Evolutionary conservation across 2,888 invertebrate species (phyloP).

Genomic region (Xestia rhomboidea): DNA sequence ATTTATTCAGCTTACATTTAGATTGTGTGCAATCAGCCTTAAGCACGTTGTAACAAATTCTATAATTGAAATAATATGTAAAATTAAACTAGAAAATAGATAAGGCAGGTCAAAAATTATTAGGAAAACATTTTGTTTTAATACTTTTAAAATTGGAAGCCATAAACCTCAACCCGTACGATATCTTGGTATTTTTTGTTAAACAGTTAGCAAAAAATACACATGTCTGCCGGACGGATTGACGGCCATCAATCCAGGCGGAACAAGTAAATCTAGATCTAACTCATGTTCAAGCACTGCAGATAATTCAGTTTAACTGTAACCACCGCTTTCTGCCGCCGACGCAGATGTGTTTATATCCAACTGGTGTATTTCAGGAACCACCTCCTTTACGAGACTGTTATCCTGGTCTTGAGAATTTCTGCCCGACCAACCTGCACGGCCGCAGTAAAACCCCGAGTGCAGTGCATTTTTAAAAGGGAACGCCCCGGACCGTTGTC

Average conservation of each 20-base stretch:
- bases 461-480: conserved; percentile 90
- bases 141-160: not conserved
- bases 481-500: conserved; percentile 84
- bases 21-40: conserved; percentile 28
- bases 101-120: not conserved
- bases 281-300: conserved; percentile 53
- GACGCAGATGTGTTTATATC: conserved; percentile 77
- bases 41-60: conserved; percentile 10
- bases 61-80: conserved; percentile 36
- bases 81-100: not conserved
- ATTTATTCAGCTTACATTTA: conserved; percentile 31
- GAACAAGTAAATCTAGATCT: conserved; percentile 49
- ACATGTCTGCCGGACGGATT: conserved; percentile 24
- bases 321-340: conserved; percentile 67
- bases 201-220: conserved; percentile 15
- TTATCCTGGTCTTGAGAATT: conserved; percentile 83
- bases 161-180: not conserved
- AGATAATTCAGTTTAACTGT: conserved; percentile 72
- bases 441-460: conserved; percentile 85
- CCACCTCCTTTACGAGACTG: conserved; percentile 86
- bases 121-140: not conserved
- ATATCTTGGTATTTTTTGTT: conserved; percentile 12
- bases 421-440: conserved; percentile 88
- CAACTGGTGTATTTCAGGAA: conserved; percentile 75
- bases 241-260: conserved; percentile 25